Evolutionary conservation across 53 echinoderm and acorn worm species (phyloP), one percentile per base, ranked within the genome.

Genomic region (Zoroaster sp.): DNA sequence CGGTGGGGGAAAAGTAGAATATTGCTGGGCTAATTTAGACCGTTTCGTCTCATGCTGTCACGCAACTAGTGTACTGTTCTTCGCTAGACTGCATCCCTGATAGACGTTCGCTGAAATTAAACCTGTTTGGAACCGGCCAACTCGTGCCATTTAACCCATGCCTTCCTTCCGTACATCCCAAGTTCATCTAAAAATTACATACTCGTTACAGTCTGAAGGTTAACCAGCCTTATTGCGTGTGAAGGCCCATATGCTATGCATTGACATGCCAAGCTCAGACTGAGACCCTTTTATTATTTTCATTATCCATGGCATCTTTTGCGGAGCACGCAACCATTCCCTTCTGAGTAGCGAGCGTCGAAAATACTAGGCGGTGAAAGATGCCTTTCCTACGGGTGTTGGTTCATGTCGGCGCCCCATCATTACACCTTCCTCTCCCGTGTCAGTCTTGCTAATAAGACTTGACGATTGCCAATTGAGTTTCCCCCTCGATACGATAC

Each of bases 401-500:
- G 85, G 70, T 70, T 70, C 85, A 71, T 85, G 85, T 85, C 85
- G 71, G 85, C 85, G 85, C 85, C 85, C 85, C 85, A 85, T 85
- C 85, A 85, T 85, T 85, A 85, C 85, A 85, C 85, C 85, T 66
- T n/a, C 45, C 49, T 65, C 70, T 85, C 70, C 38, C 85, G 85
- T 85, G 85, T 85, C 85, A 85, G 85, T 17, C 85, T 21, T 20
- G 45, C 85, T 85, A 85, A 85, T 85, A 69, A 85, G 70, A 85
- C 85, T 69, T 85, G 85, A 85, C 85, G 85, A 85, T 85, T 70
- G 85, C 46, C 85, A 85, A 85, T 85, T 70, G 85, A 83, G 83
- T 83, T 68, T 76, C 69, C 43, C 83, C 34, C 32, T 36, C 70
- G 85, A 65, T 67, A 31, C 81, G 81, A 66, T 81, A 81, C 81